Conservation (phyloP, 2,888 invertebrate genomes). For the Apamea monoglypha region DNA sequence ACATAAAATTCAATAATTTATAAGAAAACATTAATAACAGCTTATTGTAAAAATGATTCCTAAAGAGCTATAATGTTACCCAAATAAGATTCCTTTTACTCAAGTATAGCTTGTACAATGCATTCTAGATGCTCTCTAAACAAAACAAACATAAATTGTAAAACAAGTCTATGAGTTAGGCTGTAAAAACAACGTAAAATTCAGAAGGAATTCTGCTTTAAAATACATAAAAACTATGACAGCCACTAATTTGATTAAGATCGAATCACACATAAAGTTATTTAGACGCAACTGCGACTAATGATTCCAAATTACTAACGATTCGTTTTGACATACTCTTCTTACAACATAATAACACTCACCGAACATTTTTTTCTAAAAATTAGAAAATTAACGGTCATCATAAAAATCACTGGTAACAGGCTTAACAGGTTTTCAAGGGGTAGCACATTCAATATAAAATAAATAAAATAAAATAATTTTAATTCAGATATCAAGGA, state of each 20-base stretch:
- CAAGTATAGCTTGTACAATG: constrained; percentile 19
- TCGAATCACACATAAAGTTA: constrained; percentile 39
- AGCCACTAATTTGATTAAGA: constrained; percentile 11
- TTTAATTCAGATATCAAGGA: too few relatives aligned
- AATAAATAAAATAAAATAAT: too few relatives aligned
- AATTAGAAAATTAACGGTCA: constrained; percentile 21
- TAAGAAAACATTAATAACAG: neutral
- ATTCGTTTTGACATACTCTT: constrained; percentile 28
- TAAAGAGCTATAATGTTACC: neutral
- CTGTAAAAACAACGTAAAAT: neutral
- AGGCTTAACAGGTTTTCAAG: neutral
- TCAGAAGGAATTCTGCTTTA: neutral
- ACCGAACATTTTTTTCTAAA: constrained; percentile 30
- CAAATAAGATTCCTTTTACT: neutral
- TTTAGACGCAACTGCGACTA: constrained; percentile 38
- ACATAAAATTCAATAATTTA: too few relatives aligned
- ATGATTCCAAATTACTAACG: constrained; percentile 22
- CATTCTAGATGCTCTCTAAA: constrained; percentile 32
- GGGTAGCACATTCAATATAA: neutral
- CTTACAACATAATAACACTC: constrained; percentile 41
- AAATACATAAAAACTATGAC: neutral
- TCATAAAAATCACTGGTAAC: neutral
- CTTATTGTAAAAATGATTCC: neutral
- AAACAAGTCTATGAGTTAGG: constrained; percentile 24
- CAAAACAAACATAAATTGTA: constrained; percentile 30